Base-by-base conservation (phyloP, 2,888 invertebrate genomes). In the Euplagia quadripunctaria region DNA sequence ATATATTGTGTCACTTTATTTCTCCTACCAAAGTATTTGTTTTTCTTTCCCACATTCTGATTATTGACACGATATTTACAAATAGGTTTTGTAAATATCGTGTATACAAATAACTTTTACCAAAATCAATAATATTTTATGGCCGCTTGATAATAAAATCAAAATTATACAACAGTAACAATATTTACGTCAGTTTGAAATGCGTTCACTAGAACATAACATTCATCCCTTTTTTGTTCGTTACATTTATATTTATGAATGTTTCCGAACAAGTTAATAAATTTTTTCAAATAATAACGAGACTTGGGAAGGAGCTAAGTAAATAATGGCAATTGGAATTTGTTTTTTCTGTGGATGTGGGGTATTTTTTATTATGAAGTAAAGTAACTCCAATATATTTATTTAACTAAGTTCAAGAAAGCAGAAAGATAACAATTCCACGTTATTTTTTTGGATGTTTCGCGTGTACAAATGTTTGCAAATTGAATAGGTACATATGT, bases 91-190 rank as follows among this genome's bases (percentile, higher is more conserved):
- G n/a, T n/a, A n/a, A n/a, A n/a, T n/a, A n/a, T n/a, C n/a, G n/a
- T n/a, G n/a, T n/a, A n/a, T 6, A 61, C 31, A 16, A 49, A 6
- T 20, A 14, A 49, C 31, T 4, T 42, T 64, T 8, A 17, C 43
- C 12, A 61, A 66, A 31, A 14, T 49, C 31, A 16, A 16, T 49
- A 66, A 66, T 49, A 6, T 66, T 65, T 49, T 31, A 65, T 46
- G 20, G 12, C 12, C 1, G 20, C 49, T 7, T 49, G 14, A 49
- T 65, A 43, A 66, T 16, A 31, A 66, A 31, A 46, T 65, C 46
- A 43, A 49, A 12, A 66, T 66, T 49, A 66, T 66, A 49, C 49
- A 31, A 66, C 31, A 66, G 20, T 20, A 65, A 65, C 65, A 65
- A 65, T 20, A 14, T 46, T 64, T 64, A 20, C n/a, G 14, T 20